Conservation (phyloP, 2,797 vertebrate species). For the Syngnathus rostellatus region DNA sequence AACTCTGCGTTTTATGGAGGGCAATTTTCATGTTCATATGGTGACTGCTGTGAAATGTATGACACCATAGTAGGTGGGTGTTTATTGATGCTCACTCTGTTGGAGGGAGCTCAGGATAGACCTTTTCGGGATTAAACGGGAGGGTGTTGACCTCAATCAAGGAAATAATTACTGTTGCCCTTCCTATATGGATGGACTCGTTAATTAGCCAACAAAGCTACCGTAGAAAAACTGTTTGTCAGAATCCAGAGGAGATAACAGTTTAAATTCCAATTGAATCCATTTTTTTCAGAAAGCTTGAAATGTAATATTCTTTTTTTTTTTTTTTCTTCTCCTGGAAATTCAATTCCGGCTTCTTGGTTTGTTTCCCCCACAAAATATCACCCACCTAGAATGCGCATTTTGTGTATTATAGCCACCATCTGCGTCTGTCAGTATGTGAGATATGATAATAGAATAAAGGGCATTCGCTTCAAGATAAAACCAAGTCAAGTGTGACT, state of each 20-base stretch:
- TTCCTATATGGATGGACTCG: slow-evolving; percentile 45
- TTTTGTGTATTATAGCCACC: slow-evolving; percentile 9
- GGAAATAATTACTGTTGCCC: slow-evolving; percentile 61
- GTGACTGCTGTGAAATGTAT: slow-evolving; percentile 38
- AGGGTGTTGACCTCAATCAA: slow-evolving; percentile 66
- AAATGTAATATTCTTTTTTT: slow-evolving; percentile 29
- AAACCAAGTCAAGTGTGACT: slow-evolving; percentile 58
- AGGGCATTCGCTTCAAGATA: slow-evolving; percentile 45
- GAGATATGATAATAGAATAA: slow-evolving; percentile 50
- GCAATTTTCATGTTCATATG: slow-evolving; percentile 15
- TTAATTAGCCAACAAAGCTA: slow-evolving; percentile 57
- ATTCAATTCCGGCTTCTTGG: slow-evolving; percentile 13
- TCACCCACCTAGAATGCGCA: slow-evolving; percentile 15
- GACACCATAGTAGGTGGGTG: slow-evolving; percentile 12
- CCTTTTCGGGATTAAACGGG: slow-evolving; percentile 50
- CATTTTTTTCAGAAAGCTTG: slow-evolving; percentile 29
- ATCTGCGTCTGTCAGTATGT: slow-evolving; percentile 44
- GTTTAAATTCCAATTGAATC: slow-evolving; percentile 46
- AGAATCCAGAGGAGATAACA: slow-evolving; percentile 52
- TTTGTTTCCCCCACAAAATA: slow-evolving; percentile 17
- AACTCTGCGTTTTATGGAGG: neutral
- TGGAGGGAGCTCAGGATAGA: slow-evolving; percentile 32
- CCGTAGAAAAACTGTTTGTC: slow-evolving; percentile 43
- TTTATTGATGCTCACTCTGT: slow-evolving; percentile 38
- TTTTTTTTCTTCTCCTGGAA: neutral